These are phyloP conservation scores for Tuberolachnus salignus DNA, from an alignment of 2,888 invertebrate genomes.

Conservation along the genomic window DNA sequence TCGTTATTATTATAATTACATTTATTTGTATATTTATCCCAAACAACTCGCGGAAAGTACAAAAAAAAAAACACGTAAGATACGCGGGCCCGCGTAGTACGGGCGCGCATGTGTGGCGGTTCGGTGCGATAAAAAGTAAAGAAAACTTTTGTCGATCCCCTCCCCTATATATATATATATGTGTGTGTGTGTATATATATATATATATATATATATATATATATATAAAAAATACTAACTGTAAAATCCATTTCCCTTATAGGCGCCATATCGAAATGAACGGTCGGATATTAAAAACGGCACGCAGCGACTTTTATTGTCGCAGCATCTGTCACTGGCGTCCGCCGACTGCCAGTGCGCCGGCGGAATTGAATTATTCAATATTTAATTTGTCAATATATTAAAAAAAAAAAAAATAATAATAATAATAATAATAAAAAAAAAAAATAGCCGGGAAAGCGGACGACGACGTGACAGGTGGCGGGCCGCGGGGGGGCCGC, in stretches of 20 bases:
- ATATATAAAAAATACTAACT: neutral
- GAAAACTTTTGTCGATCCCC: slow-evolving; percentile 39
- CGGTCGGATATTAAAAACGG: slow-evolving; percentile 52
- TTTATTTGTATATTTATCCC: too few species aligned
- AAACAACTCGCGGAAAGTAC: too few species aligned
- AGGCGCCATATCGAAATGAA: slow-evolving; percentile 47
- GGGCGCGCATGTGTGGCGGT: neutral
- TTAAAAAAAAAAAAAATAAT: too few species aligned
- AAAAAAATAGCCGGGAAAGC: neutral
- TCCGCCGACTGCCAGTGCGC: slow-evolving; percentile 1
- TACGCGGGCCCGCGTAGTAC: too few species aligned
- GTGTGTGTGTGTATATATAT: neutral
- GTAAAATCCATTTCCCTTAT: slow-evolving; percentile 26
- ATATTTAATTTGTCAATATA: slow-evolving; percentile 54
- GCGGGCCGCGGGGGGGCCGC: too few species aligned
- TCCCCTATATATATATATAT: too few species aligned
- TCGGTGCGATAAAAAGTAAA: neutral
- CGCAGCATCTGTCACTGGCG: slow-evolving; percentile 53
- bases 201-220: too few species aligned
- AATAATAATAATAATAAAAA: too few species aligned
- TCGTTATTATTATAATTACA: too few species aligned
- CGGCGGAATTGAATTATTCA: slow-evolving; percentile 50
- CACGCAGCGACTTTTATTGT: slow-evolving; percentile 36
- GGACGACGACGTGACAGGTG: neutral
- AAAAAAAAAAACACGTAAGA: too few species aligned